Percentiles rank a stretch among this genome's conserved stretches.
Conservation (phyloP, 1,140 invertebrate species). For the Eulimnadia texana region DNA sequence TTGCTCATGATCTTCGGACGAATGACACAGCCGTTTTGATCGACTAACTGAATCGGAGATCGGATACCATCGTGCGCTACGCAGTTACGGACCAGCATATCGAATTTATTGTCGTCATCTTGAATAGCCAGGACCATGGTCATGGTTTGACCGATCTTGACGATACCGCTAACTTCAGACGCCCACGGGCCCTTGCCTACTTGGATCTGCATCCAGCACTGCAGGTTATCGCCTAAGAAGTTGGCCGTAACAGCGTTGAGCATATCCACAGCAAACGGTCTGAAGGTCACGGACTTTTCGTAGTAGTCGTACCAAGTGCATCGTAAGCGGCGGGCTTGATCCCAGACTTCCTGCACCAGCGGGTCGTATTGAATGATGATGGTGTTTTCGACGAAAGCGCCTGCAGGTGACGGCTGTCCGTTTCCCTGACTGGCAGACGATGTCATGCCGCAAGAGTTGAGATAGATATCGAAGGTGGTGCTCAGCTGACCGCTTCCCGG, state of each 20-base stretch:
- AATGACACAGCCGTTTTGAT: slow-evolving; percentile 79
- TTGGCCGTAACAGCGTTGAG: slow-evolving; percentile 83
- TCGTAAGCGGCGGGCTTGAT: slow-evolving; percentile 58
- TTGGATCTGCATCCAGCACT: slow-evolving; percentile 94
- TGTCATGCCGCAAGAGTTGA: slow-evolving; percentile 80
- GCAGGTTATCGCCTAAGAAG: slow-evolving; percentile 84
- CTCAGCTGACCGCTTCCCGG: slow-evolving; percentile 74
- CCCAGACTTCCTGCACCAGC: slow-evolving; percentile 80
- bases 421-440: slow-evolving; percentile 56
- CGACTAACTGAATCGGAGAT: slow-evolving; percentile 79
- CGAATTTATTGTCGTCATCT: slow-evolving; percentile 89
- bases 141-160: slow-evolving; percentile 91
- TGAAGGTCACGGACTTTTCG: slow-evolving; percentile 83
- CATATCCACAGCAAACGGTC: slow-evolving; percentile 89
- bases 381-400: slow-evolving; percentile 85
- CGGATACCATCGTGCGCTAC: slow-evolving; percentile 86
- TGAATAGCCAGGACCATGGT: slow-evolving; percentile 90
- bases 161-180: slow-evolving; percentile 82
- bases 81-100: slow-evolving; percentile 85
- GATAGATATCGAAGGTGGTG: slow-evolving; percentile 80
- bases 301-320: slow-evolving; percentile 93
- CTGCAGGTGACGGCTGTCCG: slow-evolving; percentile 63
- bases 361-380: slow-evolving; percentile 91
- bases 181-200: slow-evolving; percentile 89
- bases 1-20: slow-evolving; percentile 81